Evolutionary conservation across 1,140 invertebrate species (phyloP), one percentile per base, ranked within the genome.

Genomic region (Drosophila baimaii): DNA sequence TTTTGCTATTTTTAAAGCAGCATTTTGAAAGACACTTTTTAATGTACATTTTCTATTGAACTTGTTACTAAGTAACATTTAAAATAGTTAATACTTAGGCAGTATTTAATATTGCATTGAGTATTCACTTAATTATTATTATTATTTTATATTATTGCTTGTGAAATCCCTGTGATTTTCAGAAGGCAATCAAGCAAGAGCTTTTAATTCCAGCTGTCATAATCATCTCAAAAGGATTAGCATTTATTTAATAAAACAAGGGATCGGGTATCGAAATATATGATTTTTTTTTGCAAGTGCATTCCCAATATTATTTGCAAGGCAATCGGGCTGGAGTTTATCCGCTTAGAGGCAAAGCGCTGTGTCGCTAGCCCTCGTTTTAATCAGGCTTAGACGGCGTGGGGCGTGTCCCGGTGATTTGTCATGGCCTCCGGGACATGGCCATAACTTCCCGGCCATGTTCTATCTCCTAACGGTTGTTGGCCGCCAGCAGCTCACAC

Each of bases 381-480:
- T 19, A 71, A 71, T 71, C 31, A 39, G 65, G 33, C 33, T 70
- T 58, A 58, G 52, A 13, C 41, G 23, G 17, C 9, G 9, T 31
- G 35, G 62, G 73, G 73, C 62, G 73, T 77, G 75, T 77, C 75
- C 74, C 61, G 74, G 56, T 59, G 57, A 77, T 77, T 77, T 77
- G 74, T 77, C 63, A 77, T 56, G 49, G 46, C 25, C 49, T 54
- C 19, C 29, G 64, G 65, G 46, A 76, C 52, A 57, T 58, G 70
- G 61, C 39, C 59, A 76, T 58, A 76, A 76, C 41, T 61, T 77
- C 15, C 44, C 57, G 51, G 52, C 43, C n/a, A 51, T n/a, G 59
- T 78, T 74, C 57, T 64, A 65, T 46, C 44, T 15, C 21, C 68
- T 83, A 83, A 83, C 80, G 80, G 79, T 78, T 73, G 63, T 63